Evolutionary conservation across 2,113 vertebrate genomes (phyloP).

Genomic region (Struthio camelus): DNA sequence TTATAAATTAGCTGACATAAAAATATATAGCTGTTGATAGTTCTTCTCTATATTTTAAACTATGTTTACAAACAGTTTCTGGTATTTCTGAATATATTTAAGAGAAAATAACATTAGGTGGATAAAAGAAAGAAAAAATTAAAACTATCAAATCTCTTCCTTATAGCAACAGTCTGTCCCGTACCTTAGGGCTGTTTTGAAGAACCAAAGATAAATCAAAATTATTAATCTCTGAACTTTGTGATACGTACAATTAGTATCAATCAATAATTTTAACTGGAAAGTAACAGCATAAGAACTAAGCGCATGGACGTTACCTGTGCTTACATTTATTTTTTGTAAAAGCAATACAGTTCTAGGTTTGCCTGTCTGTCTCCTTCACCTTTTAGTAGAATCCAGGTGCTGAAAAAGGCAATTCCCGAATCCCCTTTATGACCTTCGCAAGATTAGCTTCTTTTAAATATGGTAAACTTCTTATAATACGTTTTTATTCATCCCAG

Average conservation of each 20-base stretch:
- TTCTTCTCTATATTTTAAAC: not conserved
- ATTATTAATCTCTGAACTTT: not conserved
- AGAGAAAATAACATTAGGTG: not conserved
- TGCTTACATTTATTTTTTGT: not conserved
- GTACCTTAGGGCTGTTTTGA: not conserved
- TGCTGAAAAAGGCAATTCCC: not conserved
- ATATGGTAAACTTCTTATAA: rapidly evolving
- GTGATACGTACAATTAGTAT: not conserved
- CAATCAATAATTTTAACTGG: not conserved
- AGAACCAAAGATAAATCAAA: not conserved
- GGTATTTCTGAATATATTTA: not conserved
- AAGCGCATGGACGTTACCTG: not conserved
- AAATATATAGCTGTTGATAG: not conserved
- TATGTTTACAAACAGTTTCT: not conserved
- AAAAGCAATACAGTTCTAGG: not conserved
- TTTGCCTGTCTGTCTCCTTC: not conserved
- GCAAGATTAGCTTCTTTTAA: not conserved
- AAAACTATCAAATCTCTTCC: not conserved
- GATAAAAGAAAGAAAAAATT: not conserved
- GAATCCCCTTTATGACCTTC: rapidly evolving
- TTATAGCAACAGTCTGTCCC: not conserved
- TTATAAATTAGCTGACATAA: not conserved
- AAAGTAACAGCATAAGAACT: not conserved
- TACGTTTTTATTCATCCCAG: not conserved
- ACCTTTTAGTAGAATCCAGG: not conserved